These are phyloP conservation scores for Peromyscus californicus DNA, from an alignment of 2,113 vertebrate species.

Conservation along the genomic window DNA sequence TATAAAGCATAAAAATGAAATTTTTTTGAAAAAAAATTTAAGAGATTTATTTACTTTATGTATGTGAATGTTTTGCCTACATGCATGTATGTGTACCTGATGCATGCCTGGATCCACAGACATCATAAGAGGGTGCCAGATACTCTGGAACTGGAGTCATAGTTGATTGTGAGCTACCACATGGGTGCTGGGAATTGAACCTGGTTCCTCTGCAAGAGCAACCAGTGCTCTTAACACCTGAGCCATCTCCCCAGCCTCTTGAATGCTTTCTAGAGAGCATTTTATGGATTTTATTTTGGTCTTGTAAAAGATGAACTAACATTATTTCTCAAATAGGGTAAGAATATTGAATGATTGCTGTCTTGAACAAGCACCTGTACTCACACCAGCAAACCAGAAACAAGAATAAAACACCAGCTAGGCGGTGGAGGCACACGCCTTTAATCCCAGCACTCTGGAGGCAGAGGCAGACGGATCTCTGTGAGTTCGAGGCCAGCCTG, in stretches of 20 bases:
- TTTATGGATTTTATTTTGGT: constrained; percentile 18
- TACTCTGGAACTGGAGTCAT: not conserved
- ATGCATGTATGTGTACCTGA: not conserved
- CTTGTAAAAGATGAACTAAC: constrained; percentile 21
- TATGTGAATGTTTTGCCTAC: not conserved
- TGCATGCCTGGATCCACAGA: not conserved
- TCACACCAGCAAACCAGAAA: not conserved
- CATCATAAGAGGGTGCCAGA: not conserved
- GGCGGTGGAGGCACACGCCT: no score
- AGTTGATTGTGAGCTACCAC: not conserved
- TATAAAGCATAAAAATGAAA: not conserved
- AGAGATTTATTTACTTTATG: not conserved
- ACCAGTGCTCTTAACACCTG: not conserved
- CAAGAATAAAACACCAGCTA: no score
- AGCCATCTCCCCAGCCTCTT: not conserved
- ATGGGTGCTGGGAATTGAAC: not conserved
- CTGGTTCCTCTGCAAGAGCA: not conserved
- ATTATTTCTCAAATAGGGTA: not conserved
- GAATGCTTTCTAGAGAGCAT: constrained; percentile 20
- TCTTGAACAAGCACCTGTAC: not conserved
- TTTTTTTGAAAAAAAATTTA: not conserved
- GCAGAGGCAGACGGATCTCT: no score
- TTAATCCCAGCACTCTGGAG: no score
- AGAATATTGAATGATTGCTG: constrained; percentile 8
- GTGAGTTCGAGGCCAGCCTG: no score